These are phyloP conservation scores for Zygothrica quintamaculata DNA, from an alignment of 2,888 invertebrate genomes.

Conservation along the genomic window DNA sequence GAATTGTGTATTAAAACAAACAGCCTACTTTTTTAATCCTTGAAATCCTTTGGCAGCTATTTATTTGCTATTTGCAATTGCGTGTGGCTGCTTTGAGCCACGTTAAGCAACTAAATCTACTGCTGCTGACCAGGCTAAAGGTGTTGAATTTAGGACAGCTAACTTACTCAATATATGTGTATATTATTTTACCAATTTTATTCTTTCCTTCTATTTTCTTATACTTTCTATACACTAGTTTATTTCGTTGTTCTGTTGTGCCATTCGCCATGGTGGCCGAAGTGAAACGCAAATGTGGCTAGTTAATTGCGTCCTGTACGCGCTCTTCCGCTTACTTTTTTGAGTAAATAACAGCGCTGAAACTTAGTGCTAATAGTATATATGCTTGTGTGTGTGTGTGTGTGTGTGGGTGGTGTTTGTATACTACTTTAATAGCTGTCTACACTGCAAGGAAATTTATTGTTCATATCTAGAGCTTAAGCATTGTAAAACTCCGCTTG, in stretches of 20 bases:
- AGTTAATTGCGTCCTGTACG: conserved; percentile 72
- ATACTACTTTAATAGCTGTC: conserved; percentile 5
- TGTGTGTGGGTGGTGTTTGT: conserved; percentile 7
- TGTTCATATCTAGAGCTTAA: no score
- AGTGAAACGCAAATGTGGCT: conserved; percentile 10
- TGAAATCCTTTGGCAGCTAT: conserved; percentile 12
- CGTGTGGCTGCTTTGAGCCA: conserved; percentile 68
- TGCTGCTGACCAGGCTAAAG: conserved; percentile 55
- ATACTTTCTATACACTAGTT: neutral
- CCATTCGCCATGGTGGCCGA: conserved; percentile 31
- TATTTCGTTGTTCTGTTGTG: conserved; percentile 44
- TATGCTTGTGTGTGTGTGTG: conserved; percentile 10
- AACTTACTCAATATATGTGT: conserved; percentile 17
- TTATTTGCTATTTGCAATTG: conserved; percentile 25
- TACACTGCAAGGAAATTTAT: neutral
- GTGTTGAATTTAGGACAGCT: conserved; percentile 78
- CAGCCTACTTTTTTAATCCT: conserved; percentile 19
- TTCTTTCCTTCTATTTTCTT: conserved; percentile 5
- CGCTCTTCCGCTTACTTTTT: conserved; percentile 39
- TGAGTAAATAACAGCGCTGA: conserved; percentile 57
- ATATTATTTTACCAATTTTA: conserved; percentile 42
- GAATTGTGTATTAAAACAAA: neutral
- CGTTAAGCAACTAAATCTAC: conserved; percentile 69
- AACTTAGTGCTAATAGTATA: no score
- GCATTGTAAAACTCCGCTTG: no score